phyloP scores from a whole-genome alignment of 2,888 invertebrate genomes.

The Eledona agricola region DNA sequence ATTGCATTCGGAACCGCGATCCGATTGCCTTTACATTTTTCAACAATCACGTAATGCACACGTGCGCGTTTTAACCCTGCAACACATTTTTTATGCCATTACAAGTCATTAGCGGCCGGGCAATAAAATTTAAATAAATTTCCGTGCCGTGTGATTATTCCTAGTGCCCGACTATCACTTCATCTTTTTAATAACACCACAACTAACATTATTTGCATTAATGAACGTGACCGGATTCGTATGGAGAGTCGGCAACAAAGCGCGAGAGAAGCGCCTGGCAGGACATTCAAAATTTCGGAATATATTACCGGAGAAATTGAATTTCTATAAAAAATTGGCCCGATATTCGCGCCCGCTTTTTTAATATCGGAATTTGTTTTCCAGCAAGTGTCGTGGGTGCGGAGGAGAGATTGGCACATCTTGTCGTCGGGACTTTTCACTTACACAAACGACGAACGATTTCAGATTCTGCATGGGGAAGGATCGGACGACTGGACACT shows the following conservation, averaged over 20 bases:
- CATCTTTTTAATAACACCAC: too few species aligned
- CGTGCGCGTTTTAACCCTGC: too few species aligned
- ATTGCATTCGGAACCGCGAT: too few species aligned
- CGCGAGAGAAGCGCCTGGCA: constrained; percentile 6
- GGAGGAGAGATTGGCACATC: constrained; percentile 92
- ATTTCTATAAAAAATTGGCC: constrained; percentile 28
- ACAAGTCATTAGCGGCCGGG: too few species aligned
- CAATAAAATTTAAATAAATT: too few species aligned
- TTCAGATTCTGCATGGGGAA: constrained; percentile 81
- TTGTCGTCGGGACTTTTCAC: constrained; percentile 89
- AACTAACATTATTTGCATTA: too few species aligned
- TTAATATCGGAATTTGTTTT: too few species aligned
- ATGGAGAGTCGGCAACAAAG: neutral
- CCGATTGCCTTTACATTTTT: neutral
- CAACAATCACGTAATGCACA: too few species aligned
- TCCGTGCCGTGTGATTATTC: too few species aligned
- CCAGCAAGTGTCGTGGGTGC: constrained; percentile 90
- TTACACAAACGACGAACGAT: constrained; percentile 90
- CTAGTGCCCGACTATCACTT: too few species aligned
- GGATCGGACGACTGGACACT: constrained; percentile 94
- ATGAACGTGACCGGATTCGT: neutral
- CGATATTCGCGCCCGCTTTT: constrained; percentile 27
- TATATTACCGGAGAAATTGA: constrained; percentile 28
- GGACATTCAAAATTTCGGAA: constrained; percentile 23
- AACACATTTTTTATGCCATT: too few species aligned